phyloP scores from a whole-genome alignment of 2,797 vertebrate genomes.

The Lemur catta region DNA sequence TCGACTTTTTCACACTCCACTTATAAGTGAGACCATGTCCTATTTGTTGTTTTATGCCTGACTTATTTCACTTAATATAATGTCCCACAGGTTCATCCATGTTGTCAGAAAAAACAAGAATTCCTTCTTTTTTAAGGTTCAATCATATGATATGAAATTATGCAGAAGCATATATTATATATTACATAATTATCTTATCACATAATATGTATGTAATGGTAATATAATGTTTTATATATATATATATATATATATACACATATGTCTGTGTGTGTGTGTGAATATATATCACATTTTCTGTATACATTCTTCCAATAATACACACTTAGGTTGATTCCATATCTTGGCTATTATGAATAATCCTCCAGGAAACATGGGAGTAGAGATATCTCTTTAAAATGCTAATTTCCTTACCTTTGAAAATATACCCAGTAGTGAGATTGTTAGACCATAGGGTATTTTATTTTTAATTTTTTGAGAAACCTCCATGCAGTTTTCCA shows the following conservation, averaged over 20 bases:
- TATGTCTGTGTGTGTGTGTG: too few relatives aligned
- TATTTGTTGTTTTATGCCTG: neutral
- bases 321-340: neutral
- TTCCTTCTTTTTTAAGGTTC: neutral
- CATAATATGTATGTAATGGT: neutral
- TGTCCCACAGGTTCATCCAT: neutral
- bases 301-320: neutral
- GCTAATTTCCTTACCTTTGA: neutral
- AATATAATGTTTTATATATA: neutral
- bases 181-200: neutral
- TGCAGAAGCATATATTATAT: neutral
- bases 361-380: neutral
- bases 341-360: neutral
- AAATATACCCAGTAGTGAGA: neutral
- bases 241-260: too few relatives aligned
- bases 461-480: neutral
- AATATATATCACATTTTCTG: neutral
- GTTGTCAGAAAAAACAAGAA: neutral
- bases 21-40: neutral
- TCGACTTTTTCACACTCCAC: neutral
- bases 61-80: neutral
- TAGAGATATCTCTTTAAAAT: neutral
- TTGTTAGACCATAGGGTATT: neutral
- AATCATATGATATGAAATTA: neutral
- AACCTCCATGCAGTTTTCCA: neutral